Percentiles rank a stretch among this genome's conserved stretches.
Conservation (phyloP, 2,113 vertebrate genomes). For the Apus apus region DNA sequence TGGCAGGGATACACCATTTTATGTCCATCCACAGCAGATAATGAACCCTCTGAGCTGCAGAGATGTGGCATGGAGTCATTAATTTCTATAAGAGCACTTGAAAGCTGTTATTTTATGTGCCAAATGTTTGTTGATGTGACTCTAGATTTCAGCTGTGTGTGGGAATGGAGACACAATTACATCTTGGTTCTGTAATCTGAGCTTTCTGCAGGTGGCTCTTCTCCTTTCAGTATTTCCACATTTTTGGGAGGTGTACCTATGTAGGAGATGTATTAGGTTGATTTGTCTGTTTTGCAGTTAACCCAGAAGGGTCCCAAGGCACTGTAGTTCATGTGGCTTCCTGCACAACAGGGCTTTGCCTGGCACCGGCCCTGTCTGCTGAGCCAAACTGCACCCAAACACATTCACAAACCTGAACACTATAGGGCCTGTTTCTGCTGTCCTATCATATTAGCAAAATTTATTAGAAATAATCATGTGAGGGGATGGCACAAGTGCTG, state of each 20-base stretch:
- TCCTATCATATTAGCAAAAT: neutral
- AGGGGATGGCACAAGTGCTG: neutral
- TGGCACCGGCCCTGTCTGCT: neutral
- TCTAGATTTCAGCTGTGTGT: neutral
- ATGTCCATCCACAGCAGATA: neutral
- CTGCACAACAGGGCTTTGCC: neutral
- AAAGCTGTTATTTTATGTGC: neutral
- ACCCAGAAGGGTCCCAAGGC: neutral
- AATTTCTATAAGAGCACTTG: neutral
- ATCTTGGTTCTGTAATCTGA: neutral
- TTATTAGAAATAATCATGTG: neutral
- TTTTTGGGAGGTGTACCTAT: neutral
- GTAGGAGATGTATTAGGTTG: neutral
- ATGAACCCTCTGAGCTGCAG: neutral
- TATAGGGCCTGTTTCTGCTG: neutral
- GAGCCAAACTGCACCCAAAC: neutral
- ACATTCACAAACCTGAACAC: neutral
- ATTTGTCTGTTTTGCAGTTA: neutral
- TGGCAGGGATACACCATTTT: neutral
- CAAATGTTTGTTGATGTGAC: neutral
- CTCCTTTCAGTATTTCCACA: neutral
- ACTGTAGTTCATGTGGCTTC: neutral
- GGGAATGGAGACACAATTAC: neutral
- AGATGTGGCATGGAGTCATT: neutral
- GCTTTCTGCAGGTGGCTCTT: neutral